Base-by-base conservation (phyloP, 2,113 vertebrate genomes). In the Pachycephala philippinensis region DNA sequence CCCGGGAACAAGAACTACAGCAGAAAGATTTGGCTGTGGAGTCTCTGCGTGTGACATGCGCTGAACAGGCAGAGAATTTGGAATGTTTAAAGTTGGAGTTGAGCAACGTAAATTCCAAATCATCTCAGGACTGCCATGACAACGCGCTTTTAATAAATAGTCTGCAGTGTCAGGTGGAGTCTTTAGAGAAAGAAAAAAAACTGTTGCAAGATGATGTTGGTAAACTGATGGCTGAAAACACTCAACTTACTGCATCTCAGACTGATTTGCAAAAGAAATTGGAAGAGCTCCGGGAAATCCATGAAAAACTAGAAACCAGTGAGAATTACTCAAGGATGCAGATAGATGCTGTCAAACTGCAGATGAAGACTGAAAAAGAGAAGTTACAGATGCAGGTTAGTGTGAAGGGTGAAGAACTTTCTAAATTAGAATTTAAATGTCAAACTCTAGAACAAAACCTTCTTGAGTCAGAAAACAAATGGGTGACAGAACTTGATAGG, bases 361-460 rank as follows among this genome's bases (percentile, higher is more conserved):
- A 96, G 69, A 84, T 98, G 98, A 95, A 95, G 96, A 97, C 95
- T 26, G 98, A 98, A 96, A 98, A 96, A 92, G 97, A 98, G 93
- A 98, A 95, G 93, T 98, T 99, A 40, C 98, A 98, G 97, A 98
- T 96, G 78, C 95, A 99, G 99, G 99, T 99, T 98, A 99, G 99
- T 99, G 98, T 88, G 77, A 98, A 98, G 97, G 95, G 97, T 87
- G 97, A 98, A 97, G 98, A 98, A 68, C 90, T 98, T 74, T 96
- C 76, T 95, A 91, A 92, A 80, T 97, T 99, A 91, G 98, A 98
- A 91, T 93, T 97, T 91, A 98, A 97, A 90, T 60, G 98, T 96
- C 77, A 97, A 63, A 98, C 97, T 91, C 71, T 99, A 97, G 98
- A 98, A 54, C 98, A 97, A 53, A 97, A 87, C 90, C 97, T 99